A percentile compares a stretch with the other conserved stretches of the same genome.
phyloP scores from a whole-genome alignment of 2,888 invertebrate genomes.

The Diogma glabrata region DNA sequence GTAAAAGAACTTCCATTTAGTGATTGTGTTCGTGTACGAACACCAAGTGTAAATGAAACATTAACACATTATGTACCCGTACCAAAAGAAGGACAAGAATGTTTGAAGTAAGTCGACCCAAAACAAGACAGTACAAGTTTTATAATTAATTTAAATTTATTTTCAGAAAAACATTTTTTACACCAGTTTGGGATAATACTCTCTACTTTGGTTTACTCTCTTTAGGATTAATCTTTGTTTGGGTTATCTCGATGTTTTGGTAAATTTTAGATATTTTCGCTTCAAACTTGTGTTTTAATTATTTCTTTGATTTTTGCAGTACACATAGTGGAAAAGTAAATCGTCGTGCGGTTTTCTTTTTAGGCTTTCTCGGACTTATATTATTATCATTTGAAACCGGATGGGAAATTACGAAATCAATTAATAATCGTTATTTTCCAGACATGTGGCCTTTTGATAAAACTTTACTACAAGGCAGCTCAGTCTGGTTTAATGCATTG shows the following conservation, averaged over 20 bases:
- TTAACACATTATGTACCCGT: constrained; percentile 19
- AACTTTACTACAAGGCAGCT: constrained; percentile 26
- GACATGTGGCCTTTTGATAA: constrained; percentile 30
- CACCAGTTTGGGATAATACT: constrained; percentile 36
- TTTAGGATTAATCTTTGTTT: constrained; percentile 32
- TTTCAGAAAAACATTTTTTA: constrained; percentile 29
- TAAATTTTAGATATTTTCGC: constrained; percentile 20
- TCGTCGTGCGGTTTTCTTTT: constrained; percentile 31
- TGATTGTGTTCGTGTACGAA: constrained; percentile 18
- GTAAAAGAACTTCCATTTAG: constrained; percentile 33
- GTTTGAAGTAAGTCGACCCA: constrained; percentile 23
- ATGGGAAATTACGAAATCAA: constrained; percentile 33
- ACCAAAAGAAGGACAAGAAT: constrained; percentile 32
- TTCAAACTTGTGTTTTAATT: not conserved
- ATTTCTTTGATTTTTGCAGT: constrained; percentile 21
- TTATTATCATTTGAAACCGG: constrained; percentile 30
- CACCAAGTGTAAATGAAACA: not conserved
- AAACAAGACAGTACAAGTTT: too few relatives aligned
- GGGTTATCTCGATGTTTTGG: constrained; percentile 36
- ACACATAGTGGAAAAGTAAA: constrained; percentile 34
- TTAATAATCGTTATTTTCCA: constrained; percentile 30
- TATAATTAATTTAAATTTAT: not conserved
- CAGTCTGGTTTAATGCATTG: constrained; percentile 36
- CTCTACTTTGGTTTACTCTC: constrained; percentile 33
- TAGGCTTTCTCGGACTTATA: constrained; percentile 29